Base-by-base conservation (phyloP, 2,797 vertebrate species). In the Antrozous pallidus region DNA sequence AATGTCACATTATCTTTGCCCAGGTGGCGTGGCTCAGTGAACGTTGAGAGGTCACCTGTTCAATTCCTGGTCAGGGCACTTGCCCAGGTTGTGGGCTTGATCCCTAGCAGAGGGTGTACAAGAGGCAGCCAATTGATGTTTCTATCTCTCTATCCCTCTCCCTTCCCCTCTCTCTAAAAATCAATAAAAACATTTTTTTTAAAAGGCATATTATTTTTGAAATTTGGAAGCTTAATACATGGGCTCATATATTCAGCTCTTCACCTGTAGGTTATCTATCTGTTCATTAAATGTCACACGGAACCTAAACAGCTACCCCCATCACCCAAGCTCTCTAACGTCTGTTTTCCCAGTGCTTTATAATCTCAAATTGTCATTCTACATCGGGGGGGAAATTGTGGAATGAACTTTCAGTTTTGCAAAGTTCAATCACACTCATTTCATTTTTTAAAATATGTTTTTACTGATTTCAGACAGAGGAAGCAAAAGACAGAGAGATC, bases 141-240 rank as follows among this genome's bases (percentile, higher is more conserved):
- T 61, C 28, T 14, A 61, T 61, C 58, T 58, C 56, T 61, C 28
- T 61, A 61, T 1, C 58, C 6, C 12, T 61, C 13, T 61, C 58
- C 13, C 11, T 26, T 6, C 10, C 56, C 11, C 58, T 61, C 58
- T 14, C 26, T 7, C 58, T 61, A 31, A 31, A 61, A 61, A 61
- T 31, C 28, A 61, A 61, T 61, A 61, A 31, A 61, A 61, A 31
- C 58, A 14, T 31, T 28, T 58, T 58, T 58, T 56, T 56, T 88
- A 83, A 96, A 82, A 86, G 69, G 45, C 75, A 90, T 18, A 17
- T 33, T 82, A 26, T 51, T 56, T 75, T 87, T 92, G 51, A 85
- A 67, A 86, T 90, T 78, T 3, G 1, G 20, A 45, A 74, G 70
- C 40, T 47, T 18, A 54, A 38, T 1, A 3, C 45, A 20, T 13